These are phyloP conservation scores for Hydractinia symbiolongicarpus DNA, from an alignment of 30 jellyfish, hydroid and myxozoan genomes.

Conservation along the genomic window DNA sequence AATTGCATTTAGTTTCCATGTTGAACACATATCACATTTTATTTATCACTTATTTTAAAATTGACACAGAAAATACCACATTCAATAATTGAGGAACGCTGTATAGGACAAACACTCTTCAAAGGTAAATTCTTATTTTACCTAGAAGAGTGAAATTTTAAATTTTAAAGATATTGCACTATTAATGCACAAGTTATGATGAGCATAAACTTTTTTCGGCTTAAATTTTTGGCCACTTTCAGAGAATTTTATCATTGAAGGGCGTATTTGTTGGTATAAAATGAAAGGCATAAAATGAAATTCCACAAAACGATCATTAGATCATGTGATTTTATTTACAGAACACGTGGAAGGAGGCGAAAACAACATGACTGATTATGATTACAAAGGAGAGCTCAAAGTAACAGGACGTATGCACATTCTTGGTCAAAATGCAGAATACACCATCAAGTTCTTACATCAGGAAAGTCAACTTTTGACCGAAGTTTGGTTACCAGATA, in stretches of 20 bases:
- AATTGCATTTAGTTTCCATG: too few species aligned
- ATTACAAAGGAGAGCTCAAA: conserved; percentile 31
- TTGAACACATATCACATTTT: too few species aligned
- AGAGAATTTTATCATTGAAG: neutral
- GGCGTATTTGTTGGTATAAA: neutral
- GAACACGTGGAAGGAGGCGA: conserved; percentile 17
- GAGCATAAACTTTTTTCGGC: too few species aligned
- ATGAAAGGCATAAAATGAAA: neutral
- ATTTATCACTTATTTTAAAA: too few species aligned
- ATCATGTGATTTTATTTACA: neutral
- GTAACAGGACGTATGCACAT: conserved; percentile 32
- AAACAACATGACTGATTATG: conserved; percentile 4
- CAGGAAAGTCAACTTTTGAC: conserved; percentile 20
- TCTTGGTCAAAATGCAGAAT: conserved; percentile 30
- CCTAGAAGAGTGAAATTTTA: too few species aligned
- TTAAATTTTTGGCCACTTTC: neutral
- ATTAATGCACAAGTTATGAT: too few species aligned
- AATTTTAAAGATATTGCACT: too few species aligned
- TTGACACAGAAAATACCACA: too few species aligned
- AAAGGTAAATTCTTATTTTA: too few species aligned
- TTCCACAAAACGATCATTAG: neutral
- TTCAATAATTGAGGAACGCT: too few species aligned
- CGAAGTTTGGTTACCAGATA: conserved; percentile 34
- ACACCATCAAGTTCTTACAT: conserved; percentile 24
- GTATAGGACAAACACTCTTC: too few species aligned